Evolutionary conservation across 2,113 vertebrate species (phyloP).

Genomic region (Anthoscopus minutus): DNA sequence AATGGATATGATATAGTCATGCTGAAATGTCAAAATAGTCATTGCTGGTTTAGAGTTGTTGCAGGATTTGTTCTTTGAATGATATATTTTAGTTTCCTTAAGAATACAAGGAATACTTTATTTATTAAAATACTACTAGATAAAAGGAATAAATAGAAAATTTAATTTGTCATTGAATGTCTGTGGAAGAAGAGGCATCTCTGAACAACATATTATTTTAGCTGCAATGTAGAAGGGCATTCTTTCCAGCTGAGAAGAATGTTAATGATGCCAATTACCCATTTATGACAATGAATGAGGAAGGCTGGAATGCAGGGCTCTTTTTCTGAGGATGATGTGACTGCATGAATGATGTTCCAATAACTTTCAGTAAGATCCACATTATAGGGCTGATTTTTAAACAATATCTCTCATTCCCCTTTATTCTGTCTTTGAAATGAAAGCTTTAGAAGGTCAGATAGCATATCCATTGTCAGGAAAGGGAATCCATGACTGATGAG

Average conservation of each 20-base stretch:
- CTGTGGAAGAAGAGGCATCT: background rate
- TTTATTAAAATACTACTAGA: background rate
- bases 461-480: fast-evolving
- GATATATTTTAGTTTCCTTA: background rate
- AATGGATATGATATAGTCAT: background rate
- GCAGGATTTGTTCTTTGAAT: background rate
- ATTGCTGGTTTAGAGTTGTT: background rate
- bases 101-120: background rate
- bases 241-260: background rate
- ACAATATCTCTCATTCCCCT: background rate
- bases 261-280: constrained; percentile 11
- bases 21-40: background rate
- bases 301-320: background rate
- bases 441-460: background rate
- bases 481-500: background rate
- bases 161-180: background rate
- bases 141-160: background rate
- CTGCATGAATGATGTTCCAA: background rate
- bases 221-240: background rate
- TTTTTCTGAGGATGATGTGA: background rate
- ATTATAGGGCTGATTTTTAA: background rate
- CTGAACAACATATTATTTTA: background rate
- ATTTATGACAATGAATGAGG: background rate
- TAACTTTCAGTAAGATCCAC: background rate
- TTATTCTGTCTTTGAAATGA: background rate